These are phyloP conservation scores for Alexandromys fortis DNA, from an alignment of 2,113 vertebrate genomes.

Conservation along the genomic window DNA sequence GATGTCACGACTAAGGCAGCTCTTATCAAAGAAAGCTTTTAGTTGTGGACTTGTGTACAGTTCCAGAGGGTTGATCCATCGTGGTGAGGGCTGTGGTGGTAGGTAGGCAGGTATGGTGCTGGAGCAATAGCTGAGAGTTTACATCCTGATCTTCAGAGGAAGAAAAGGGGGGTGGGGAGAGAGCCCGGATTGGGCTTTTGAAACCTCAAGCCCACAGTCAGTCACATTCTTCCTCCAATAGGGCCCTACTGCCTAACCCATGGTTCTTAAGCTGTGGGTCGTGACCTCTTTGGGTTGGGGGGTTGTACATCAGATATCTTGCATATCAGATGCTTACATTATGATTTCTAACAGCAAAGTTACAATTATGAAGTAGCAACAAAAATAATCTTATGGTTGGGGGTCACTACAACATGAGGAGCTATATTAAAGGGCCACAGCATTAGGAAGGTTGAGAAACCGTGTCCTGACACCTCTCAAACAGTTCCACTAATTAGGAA, in stretches of 20 bases:
- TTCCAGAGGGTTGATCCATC: neutral
- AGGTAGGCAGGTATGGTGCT: neutral
- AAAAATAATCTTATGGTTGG: neutral
- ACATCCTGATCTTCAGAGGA: neutral
- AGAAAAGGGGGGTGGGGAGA: neutral
- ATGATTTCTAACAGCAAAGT: neutral
- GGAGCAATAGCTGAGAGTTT: neutral
- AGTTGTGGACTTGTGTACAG: neutral
- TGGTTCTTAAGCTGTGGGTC: neutral
- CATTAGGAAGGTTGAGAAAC: neutral
- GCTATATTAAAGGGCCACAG: neutral
- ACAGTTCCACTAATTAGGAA: neutral
- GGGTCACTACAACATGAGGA: neutral
- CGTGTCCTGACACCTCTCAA: neutral
- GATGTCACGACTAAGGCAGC: neutral
- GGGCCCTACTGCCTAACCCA: neutral
- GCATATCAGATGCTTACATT: neutral
- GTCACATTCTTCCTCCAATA: neutral
- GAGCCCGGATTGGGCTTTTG: neutral
- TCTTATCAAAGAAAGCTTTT: neutral
- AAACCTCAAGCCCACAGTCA: neutral
- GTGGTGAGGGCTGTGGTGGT: neutral
- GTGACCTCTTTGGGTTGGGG: neutral
- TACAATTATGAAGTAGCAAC: neutral
- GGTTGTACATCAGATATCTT: neutral